phyloP scores from a whole-genome alignment of 2,113 vertebrate species.

The Verasper variegatus region DNA sequence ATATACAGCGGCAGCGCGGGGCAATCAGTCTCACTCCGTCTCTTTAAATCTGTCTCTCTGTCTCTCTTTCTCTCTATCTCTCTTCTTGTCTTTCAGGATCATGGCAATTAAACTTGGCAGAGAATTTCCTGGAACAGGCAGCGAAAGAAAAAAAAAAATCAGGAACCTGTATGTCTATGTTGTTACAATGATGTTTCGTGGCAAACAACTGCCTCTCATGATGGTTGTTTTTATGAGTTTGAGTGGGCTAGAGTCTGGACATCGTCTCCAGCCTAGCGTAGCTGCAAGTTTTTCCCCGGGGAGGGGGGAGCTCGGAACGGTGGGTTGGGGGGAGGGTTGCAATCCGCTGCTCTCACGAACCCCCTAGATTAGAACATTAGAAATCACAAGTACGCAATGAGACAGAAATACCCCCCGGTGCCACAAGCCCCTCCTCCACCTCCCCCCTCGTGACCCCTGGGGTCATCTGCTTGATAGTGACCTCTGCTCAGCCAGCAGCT shows the following conservation, averaged over 20 bases:
- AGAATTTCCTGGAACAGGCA: constrained; percentile 25
- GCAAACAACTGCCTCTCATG: constrained; percentile 48
- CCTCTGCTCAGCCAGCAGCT: constrained; percentile 43
- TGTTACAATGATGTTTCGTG: constrained; percentile 51
- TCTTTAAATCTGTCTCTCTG: constrained; percentile 38
- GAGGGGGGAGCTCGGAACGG: constrained; percentile 12
- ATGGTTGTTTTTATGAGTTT: constrained; percentile 53
- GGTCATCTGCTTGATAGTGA: constrained; percentile 64
- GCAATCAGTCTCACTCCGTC: constrained; percentile 66
- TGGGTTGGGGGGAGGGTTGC: constrained; percentile 66
- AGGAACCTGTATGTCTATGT: constrained; percentile 38
- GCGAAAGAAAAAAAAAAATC: constrained; percentile 5
- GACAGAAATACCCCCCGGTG: constrained; percentile 68
- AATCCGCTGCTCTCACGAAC: constrained; percentile 67
- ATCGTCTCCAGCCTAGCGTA: constrained; percentile 55
- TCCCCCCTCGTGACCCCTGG: constrained; percentile 40
- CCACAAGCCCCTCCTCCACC: constrained; percentile 36
- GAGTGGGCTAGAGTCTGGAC: constrained; percentile 65
- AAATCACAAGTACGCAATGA: constrained; percentile 65
- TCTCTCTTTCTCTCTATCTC: constrained; percentile 35
- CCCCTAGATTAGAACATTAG: constrained; percentile 66
- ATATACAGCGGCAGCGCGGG: constrained; percentile 45
- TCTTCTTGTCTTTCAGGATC: constrained; percentile 32
- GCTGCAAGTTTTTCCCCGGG: constrained; percentile 54
- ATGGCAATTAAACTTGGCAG: constrained; percentile 56